These are phyloP conservation scores for Actenoides lindsayi DNA, from an alignment of 2,113 vertebrate species.

Conservation along the genomic window DNA sequence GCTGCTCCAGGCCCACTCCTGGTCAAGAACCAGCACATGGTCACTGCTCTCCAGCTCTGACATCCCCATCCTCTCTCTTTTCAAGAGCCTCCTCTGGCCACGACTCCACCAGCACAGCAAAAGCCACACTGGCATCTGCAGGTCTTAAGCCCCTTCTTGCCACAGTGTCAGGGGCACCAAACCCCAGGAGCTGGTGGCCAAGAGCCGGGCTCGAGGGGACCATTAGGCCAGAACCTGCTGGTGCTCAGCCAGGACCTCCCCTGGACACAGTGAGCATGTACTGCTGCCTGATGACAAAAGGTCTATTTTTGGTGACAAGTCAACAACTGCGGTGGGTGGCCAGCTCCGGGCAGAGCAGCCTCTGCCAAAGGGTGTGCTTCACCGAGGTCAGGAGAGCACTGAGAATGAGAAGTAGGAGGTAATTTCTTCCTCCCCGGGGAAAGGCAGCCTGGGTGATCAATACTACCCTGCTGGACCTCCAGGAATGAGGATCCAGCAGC, in stretches of 20 bases:
- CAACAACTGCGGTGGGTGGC: background rate
- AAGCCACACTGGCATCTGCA: background rate
- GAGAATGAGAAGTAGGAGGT: background rate
- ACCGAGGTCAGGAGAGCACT: background rate
- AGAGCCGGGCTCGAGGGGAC: fast-evolving
- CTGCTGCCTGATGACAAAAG: slow-evolving; percentile 22
- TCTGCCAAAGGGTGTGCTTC: background rate
- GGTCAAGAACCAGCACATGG: fast-evolving
- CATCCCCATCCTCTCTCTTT: background rate
- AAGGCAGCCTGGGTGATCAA: background rate
- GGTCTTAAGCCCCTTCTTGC: background rate
- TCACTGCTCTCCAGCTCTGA: background rate
- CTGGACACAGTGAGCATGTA: fast-evolving
- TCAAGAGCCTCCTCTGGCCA: background rate
- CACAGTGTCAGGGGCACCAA: background rate
- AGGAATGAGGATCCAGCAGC: background rate
- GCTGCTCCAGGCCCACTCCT: background rate
- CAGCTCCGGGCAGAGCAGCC: background rate
- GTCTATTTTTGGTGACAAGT: slow-evolving; percentile 13
- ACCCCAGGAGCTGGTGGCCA: fast-evolving
- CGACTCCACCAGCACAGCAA: background rate
- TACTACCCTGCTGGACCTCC: background rate
- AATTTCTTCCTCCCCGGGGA: background rate
- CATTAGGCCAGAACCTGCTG: background rate
- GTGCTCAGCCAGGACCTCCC: fast-evolving